Evolutionary conservation across 2,888 invertebrate species (phyloP).

Genomic region (Ophion ellenae): DNA sequence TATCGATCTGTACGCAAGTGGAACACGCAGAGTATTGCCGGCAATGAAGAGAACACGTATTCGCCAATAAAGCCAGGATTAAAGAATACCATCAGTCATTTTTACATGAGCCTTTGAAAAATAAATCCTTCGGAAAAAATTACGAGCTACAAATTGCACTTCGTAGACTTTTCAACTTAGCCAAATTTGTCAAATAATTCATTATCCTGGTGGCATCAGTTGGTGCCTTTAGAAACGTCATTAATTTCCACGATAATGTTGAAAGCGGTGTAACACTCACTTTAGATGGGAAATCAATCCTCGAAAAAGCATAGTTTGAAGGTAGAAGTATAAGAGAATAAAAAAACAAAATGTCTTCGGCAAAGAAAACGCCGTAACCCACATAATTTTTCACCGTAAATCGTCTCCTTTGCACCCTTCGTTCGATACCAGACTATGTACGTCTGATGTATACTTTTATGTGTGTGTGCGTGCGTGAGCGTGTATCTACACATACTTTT

Average conservation of each 20-base stretch:
- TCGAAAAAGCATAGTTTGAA: neutral
- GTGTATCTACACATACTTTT: neutral
- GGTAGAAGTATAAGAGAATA: neutral
- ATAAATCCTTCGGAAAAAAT: neutral
- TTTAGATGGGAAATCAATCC: neutral
- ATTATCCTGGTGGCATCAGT: no score
- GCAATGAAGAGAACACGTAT: conserved; percentile 8
- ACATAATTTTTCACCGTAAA: conserved; percentile 23
- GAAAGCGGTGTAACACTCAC: no score
- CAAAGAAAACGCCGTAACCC: neutral
- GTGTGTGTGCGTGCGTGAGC: no score
- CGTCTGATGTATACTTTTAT: neutral
- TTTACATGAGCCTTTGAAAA: neutral
- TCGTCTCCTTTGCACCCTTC: conserved; percentile 3
- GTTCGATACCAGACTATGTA: conserved; percentile 4
- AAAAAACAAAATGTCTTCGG: neutral
- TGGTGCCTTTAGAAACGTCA: no score
- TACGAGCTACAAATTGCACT: neutral
- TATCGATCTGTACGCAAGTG: conserved; percentile 29
- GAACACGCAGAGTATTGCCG: neutral
- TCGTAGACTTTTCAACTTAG: no score
- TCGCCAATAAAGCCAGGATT: conserved; percentile 17
- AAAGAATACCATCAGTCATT: conserved; percentile 6
- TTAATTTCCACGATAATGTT: no score
- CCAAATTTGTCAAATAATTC: no score